These are phyloP conservation scores for Spongia lamella DNA, from an alignment of 37 sponge, comb jelly and placozoan genomes.

Conservation along the genomic window DNA sequence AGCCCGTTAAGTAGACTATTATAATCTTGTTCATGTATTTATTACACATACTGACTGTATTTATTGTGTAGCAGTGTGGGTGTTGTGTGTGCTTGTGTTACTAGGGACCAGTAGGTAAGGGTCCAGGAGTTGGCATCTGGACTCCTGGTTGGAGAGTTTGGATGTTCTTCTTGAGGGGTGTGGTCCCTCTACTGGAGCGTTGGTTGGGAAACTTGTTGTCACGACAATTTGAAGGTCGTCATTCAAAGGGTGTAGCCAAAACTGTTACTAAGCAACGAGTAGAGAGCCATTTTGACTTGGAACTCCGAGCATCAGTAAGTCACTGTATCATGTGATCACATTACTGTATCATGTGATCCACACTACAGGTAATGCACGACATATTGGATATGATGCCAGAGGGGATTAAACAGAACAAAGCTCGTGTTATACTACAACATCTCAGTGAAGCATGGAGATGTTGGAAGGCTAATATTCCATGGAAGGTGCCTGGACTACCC, in stretches of 20 bases:
- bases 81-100: too few relatives aligned
- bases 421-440: conserved; percentile 94
- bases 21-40: too few relatives aligned
- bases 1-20: too few relatives aligned
- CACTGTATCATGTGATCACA: too few relatives aligned
- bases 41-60: too few relatives aligned
- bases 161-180: conserved; percentile 96
- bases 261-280: conserved; percentile 99
- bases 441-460: conserved; percentile 99
- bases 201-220: conserved; percentile 98
- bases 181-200: conserved; percentile 95
- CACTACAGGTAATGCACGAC: conserved; percentile 90
- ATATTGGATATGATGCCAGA: conserved; percentile 99
- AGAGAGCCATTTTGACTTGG: conserved; percentile 98
- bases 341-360: too few relatives aligned
- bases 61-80: too few relatives aligned
- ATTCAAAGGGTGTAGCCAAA: conserved; percentile 99
- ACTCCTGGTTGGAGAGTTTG: conserved; percentile 92
- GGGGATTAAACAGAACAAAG: conserved; percentile 99
- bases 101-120: conserved; percentile 99
- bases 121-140: conserved; percentile 97
- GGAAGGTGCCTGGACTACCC: conserved; percentile 99
- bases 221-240: conserved; percentile 97
- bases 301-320: conserved; percentile 91
- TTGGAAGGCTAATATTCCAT: conserved; percentile 99